Percentiles rank a stretch among this genome's conserved stretches.
Conservation (phyloP, 1,140 invertebrate species). For the Lamellibrachia luymesi region DNA sequence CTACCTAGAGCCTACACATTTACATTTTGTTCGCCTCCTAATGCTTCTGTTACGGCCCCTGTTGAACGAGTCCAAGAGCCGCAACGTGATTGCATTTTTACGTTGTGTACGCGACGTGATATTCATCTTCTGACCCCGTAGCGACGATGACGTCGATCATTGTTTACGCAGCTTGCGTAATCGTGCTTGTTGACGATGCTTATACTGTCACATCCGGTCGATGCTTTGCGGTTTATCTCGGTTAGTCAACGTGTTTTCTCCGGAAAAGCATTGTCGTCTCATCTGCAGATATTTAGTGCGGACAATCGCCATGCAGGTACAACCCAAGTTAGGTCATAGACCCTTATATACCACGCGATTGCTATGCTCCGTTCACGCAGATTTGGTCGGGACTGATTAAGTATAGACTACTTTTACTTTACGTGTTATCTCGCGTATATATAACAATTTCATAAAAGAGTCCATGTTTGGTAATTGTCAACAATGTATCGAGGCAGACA, state of each 20-base stretch:
- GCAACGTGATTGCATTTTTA: background rate
- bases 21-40: background rate
- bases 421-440: too few relatives aligned
- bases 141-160: background rate
- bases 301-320: background rate
- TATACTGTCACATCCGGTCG: background rate
- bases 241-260: background rate
- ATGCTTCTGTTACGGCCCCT: background rate
- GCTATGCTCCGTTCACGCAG: background rate
- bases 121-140: background rate
- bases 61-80: background rate
- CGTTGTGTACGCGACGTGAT: background rate
- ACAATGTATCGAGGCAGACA: too few relatives aligned
- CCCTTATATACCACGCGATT: too few relatives aligned
- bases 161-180: background rate
- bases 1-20: background rate
- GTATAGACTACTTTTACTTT: too few relatives aligned
- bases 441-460: too few relatives aligned
- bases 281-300: background rate
- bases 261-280: background rate
- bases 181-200: background rate
- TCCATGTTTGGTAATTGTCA: too few relatives aligned
- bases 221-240: background rate
- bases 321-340: background rate
- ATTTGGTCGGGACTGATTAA: background rate